Evolutionary conservation across 2,888 invertebrate genomes (phyloP), one percentile per base, ranked within the genome.

Genomic region (Venusia cambrica): DNA sequence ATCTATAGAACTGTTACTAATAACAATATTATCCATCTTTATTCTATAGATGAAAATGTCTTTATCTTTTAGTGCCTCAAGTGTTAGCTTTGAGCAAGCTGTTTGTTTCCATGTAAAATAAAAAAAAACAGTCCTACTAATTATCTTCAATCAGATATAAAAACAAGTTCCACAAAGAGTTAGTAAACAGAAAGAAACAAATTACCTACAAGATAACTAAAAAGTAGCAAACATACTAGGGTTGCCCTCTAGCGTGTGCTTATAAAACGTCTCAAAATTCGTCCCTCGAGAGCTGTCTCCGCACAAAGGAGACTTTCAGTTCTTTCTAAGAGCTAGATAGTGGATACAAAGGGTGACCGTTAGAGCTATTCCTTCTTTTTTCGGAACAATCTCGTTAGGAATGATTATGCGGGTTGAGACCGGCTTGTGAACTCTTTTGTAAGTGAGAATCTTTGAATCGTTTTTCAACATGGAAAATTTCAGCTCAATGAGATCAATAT

Each of bases 281-380:
- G 29, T 37, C 46, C 27, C 43, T 27, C 35, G 45, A 40, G 48
- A 38, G 46, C 38, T 27, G 38, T 49, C 43, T 34, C 30, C 37
- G 41, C n/a, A 60, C 65, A 62, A 66, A 68, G 60, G 51, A 51
- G 45, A 42, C 42, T 26, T 51, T 50, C 42, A 54, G 41, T 35
- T 46, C 45, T 51, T 48, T 35, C 32, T 36, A 42, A 57, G 45
- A 45, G 47, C 51, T 48, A n/a, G n/a, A n/a, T n/a, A n/a, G n/a
- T n/a, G 54, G 45, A 55, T 54, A 59, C 57, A 68, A 68, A 64
- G 62, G 54, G 45, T 60, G 51, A 56, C 51, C 42, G 44, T 57
- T 33, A 33, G 34, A 40, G 33, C 45, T 36, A 38, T 41, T 45
- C 45, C 33, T 43, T 48, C 46, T 46, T 43, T 48, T 51, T 49